phyloP scores from a whole-genome alignment of 2,888 invertebrate species.

The Tetranychus piercei region DNA sequence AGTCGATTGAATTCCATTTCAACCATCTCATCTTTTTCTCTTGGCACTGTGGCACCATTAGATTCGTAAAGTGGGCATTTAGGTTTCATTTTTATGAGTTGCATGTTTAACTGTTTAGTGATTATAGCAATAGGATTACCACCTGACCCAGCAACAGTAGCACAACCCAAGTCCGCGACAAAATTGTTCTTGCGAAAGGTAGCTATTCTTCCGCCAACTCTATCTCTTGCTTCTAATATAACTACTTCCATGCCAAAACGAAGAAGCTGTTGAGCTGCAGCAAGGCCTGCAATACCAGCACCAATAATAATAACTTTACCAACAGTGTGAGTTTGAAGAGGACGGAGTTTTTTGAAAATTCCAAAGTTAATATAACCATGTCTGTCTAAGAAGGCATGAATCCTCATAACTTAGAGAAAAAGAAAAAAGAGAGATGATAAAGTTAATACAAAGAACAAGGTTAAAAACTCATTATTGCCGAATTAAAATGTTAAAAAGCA shows the following conservation, averaged over 20 bases:
- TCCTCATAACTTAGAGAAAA: too few species aligned
- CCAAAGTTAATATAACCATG: slow-evolving; percentile 97
- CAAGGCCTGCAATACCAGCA: slow-evolving; percentile 77
- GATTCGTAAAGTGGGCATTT: slow-evolving; percentile 87
- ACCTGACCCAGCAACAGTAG: slow-evolving; percentile 84
- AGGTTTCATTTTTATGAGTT: slow-evolving; percentile 77
- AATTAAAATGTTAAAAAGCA: too few species aligned
- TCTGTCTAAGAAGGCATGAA: slow-evolving; percentile 61
- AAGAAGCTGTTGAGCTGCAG: slow-evolving; percentile 79
- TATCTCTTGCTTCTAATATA: slow-evolving; percentile 49
- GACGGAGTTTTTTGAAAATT: slow-evolving; percentile 64
- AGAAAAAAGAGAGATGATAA: too few species aligned
- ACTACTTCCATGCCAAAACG: slow-evolving; percentile 91
- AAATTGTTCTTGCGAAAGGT: slow-evolving; percentile 78
- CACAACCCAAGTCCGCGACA: slow-evolving; percentile 63
- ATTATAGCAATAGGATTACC: slow-evolving; percentile 91
- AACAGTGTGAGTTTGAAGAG: slow-evolving; percentile 33
- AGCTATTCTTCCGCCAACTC: slow-evolving; percentile 89
- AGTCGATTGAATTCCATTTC: slow-evolving; percentile 90
- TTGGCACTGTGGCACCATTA: slow-evolving; percentile 66
- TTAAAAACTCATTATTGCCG: too few species aligned
- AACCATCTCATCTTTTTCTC: slow-evolving; percentile 95
- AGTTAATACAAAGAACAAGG: too few species aligned
- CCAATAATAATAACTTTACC: slow-evolving; percentile 47
- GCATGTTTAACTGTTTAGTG: slow-evolving; percentile 89